Conservation (phyloP, 2,113 vertebrate species). For the Pteropus alecto region DNA sequence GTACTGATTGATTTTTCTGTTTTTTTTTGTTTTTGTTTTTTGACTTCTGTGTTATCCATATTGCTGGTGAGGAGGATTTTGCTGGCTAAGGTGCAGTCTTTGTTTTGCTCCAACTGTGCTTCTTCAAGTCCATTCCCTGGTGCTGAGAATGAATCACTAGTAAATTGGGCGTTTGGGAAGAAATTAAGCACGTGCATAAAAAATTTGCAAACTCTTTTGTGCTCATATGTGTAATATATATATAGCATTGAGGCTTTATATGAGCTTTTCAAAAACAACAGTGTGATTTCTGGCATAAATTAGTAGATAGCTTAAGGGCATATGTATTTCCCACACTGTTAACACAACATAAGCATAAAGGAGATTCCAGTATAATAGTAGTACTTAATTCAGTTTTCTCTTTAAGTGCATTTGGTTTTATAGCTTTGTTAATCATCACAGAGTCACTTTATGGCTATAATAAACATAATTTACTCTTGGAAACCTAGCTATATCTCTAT, state of each 20-base stretch:
- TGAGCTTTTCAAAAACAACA: not conserved
- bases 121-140: not conserved
- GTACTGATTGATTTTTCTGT: not conserved
- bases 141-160: not conserved
- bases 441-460: not conserved
- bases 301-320: not conserved
- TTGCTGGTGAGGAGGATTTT: not conserved
- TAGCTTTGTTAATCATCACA: not conserved
- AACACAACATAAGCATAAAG: not conserved
- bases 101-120: not conserved
- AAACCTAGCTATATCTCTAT: not conserved
- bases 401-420: not conserved
- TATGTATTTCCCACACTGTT: not conserved
- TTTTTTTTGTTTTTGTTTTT: not conserved
- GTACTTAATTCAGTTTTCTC: not conserved
- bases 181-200: not conserved
- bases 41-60: not conserved
- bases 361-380: not conserved
- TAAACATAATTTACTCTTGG: not conserved
- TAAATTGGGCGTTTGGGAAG: not conserved
- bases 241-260: not conserved
- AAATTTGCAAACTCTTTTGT: not conserved
- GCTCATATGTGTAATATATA: not conserved
- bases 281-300: not conserved
- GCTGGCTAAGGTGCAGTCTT: not conserved